Conservation (phyloP, 2,888 invertebrate genomes). For the Pachydiplax longipennis region DNA sequence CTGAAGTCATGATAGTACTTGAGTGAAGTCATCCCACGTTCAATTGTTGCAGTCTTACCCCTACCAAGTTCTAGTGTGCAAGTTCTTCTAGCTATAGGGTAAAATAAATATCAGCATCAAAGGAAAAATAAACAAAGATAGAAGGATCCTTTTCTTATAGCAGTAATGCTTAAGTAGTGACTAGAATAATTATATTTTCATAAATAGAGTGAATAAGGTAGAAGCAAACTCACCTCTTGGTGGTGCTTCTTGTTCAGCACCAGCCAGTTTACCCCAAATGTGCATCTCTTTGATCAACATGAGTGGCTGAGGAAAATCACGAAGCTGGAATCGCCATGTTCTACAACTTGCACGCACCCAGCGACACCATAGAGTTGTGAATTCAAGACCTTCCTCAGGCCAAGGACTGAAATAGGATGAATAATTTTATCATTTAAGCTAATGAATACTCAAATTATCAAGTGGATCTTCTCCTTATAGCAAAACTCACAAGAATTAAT, state of each 20-base stretch:
- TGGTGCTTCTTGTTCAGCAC: slow-evolving; percentile 86
- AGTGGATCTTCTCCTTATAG: no score
- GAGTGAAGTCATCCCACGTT: slow-evolving; percentile 90
- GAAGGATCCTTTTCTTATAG: background rate
- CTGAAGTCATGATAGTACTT: slow-evolving; percentile 98
- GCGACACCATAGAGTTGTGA: slow-evolving; percentile 93
- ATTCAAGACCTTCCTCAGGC: slow-evolving; percentile 89
- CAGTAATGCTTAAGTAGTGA: background rate
- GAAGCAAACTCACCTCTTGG: slow-evolving; percentile 62
- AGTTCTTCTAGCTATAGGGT: slow-evolving; percentile 70
- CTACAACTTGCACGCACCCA: slow-evolving; percentile 81
- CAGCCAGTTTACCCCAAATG: slow-evolving; percentile 88
- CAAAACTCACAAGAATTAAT: no score
- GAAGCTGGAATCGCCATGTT: slow-evolving; percentile 86
- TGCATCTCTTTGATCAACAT: slow-evolving; percentile 83
- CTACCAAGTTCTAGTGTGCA: slow-evolving; percentile 80
- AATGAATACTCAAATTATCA: no score
- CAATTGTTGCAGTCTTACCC: slow-evolving; percentile 63
- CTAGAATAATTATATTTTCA: background rate
- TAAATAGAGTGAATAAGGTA: background rate
- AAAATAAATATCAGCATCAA: no score
- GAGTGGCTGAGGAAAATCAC: slow-evolving; percentile 96
- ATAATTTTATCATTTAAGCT: background rate
- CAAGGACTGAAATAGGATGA: slow-evolving; percentile 71
- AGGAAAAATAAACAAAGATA: slow-evolving; percentile 49